Base-by-base conservation (phyloP, 2,797 vertebrate species). In the Yasuhikotakia modesta region DNA sequence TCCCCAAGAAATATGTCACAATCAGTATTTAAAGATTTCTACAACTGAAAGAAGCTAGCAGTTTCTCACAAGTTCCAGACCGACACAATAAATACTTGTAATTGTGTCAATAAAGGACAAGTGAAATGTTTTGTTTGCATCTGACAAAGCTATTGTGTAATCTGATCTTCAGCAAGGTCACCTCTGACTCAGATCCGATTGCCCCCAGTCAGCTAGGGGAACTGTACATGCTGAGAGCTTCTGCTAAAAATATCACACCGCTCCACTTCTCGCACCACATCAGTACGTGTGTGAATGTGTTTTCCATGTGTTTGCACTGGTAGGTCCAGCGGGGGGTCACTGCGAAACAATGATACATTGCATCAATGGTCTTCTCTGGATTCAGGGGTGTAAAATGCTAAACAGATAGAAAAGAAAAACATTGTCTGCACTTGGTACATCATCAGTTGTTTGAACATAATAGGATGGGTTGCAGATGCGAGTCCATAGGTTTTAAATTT, bases 91-190 rank as follows among this genome's bases (percentile, higher is more conserved):
- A n/a, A n/a, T n/a, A n/a, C n/a, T n/a, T n/a, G n/a, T n/a, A n/a
- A n/a, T n/a, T 0, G 0, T 71, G 68, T 27, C 2, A 2, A n/a
- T n/a, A n/a, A n/a, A 4, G 4, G 4, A 27, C 2, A 27, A 27
- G 30, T 43, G 21, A 39, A 69, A 76, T 61, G 70, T 66, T 73
- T 76, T 72, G 22, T 68, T 73, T 68, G n/a, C 68, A 27, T 81
- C 52, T 72, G 70, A 27, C 50, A 70, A 57, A 68, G 45, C 67
- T 72, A 76, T 84, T 84, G 84, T 80, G 83, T 79, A 80, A 84
- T 81, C 67, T 78, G 83, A 83, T 83, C 80, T 79, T 74, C 65
- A 80, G 73, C 83, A 86, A 86, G 83, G 85, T 86, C 81, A 86
- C 85, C 85, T 84, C 85, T 64, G 70, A 82, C 84, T 80, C 67